Evolutionary conservation across 1,140 invertebrate genomes (phyloP).

Genomic region (Drosophila ficusphila): DNA sequence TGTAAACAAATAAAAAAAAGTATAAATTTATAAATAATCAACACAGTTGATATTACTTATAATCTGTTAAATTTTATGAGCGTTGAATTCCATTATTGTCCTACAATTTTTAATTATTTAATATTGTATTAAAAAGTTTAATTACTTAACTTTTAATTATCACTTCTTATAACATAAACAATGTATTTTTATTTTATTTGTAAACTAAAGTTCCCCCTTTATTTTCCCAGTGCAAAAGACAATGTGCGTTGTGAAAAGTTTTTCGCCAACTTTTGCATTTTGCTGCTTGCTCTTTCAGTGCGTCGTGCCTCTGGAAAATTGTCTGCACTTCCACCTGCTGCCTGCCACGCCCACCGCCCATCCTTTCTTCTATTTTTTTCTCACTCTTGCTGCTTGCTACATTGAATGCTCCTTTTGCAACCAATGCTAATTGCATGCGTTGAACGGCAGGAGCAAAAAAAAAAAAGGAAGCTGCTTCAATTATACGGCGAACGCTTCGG

Average conservation of each 20-base stretch:
- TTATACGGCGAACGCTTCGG: constrained; percentile 48
- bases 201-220: no score
- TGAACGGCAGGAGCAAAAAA: constrained; percentile 12
- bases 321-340: constrained; percentile 5
- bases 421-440: constrained; percentile 72
- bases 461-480: constrained; percentile 56
- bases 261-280: constrained; percentile 47
- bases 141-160: no score
- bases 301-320: constrained; percentile 6
- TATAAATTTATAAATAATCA: no score
- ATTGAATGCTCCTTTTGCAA: constrained; percentile 18
- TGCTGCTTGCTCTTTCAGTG: constrained; percentile 25
- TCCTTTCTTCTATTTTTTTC: no score
- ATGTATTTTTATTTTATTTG: no score
- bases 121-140: no score
- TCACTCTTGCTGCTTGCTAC: neutral
- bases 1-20: no score
- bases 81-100: no score
- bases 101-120: no score
- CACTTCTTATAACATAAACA: no score
- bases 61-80: no score
- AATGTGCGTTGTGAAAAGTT: constrained; percentile 5
- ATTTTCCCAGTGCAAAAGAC: neutral
- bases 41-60: no score
- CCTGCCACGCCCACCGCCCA: neutral